Evolutionary conservation across 2,888 invertebrate species (phyloP).

Genomic region (Subacronicta megacephala): DNA sequence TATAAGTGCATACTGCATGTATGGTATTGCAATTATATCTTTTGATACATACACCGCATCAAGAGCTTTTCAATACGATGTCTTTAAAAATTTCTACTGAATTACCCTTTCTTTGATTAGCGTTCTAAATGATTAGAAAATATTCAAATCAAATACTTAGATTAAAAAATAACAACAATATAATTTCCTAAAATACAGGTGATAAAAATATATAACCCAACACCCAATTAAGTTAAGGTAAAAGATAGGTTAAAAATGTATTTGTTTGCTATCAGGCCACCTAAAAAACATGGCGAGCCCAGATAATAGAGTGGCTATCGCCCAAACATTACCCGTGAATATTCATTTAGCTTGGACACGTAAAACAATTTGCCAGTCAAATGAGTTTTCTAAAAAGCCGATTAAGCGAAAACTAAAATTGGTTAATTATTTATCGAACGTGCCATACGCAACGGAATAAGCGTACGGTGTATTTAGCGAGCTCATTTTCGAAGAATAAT

Average conservation of each 20-base stretch:
- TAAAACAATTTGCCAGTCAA: conserved; percentile 86
- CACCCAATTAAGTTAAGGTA: not conserved
- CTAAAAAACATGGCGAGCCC: conserved; percentile 55
- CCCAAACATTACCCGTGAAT: conserved; percentile 68
- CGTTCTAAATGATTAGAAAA: too few relatives aligned
- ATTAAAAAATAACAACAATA: not conserved
- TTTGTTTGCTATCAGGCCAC: conserved; percentile 44
- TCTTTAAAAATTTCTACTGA: too few relatives aligned
- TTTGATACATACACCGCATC: too few relatives aligned
- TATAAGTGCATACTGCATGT: too few relatives aligned
- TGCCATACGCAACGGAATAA: conserved; percentile 57
- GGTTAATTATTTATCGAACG: conserved; percentile 84
- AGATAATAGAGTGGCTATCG: conserved; percentile 51
- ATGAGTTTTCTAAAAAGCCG: conserved; percentile 89
- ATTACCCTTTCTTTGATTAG: too few relatives aligned
- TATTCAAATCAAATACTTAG: too few relatives aligned
- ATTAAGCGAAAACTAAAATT: conserved; percentile 88
- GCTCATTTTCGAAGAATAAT: conserved; percentile 51
- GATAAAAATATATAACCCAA: not conserved
- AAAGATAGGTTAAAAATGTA: conserved; percentile 24
- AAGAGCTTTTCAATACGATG: too few relatives aligned
- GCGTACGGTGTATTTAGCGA: conserved; percentile 35
- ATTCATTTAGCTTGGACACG: conserved; percentile 72
- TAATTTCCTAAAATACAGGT: not conserved
- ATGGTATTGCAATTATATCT: too few relatives aligned